Evolutionary conservation across 2,797 vertebrate species (phyloP).

Genomic region (Steatocranus sp.): DNA sequence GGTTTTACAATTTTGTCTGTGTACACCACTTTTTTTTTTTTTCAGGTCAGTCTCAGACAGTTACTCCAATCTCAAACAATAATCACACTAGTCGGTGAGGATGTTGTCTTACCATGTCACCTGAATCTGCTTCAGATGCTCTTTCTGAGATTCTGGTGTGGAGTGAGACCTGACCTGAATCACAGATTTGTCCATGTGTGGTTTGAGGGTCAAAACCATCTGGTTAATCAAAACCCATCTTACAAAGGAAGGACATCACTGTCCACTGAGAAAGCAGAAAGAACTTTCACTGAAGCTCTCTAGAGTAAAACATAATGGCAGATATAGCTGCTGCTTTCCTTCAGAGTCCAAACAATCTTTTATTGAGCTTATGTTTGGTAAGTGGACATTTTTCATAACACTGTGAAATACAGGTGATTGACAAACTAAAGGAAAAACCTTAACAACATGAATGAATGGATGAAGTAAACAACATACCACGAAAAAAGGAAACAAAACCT

Average conservation of each 20-base stretch:
- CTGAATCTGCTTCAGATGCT: background rate
- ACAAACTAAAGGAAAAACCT: no score
- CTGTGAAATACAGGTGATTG: accelerated
- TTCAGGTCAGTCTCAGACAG: background rate
- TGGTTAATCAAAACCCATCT: background rate
- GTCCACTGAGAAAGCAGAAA: background rate
- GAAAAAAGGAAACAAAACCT: no score
- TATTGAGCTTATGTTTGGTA: background rate
- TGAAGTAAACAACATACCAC: no score
- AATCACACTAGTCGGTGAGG: background rate
- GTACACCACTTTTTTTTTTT: no score
- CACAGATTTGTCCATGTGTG: background rate
- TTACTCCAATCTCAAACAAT: background rate
- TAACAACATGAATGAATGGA: no score
- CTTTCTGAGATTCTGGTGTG: background rate
- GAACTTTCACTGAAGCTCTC: background rate
- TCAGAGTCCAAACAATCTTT: background rate
- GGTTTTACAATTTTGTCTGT: no score
- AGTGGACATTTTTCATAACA: background rate
- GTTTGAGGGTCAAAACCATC: accelerated
- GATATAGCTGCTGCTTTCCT: background rate
- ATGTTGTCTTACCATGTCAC: background rate
- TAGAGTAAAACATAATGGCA: background rate
- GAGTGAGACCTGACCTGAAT: accelerated
- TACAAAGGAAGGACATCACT: background rate